Base-by-base conservation (phyloP, 2,797 vertebrate species). In the Cyprinodon diabolis region DNA sequence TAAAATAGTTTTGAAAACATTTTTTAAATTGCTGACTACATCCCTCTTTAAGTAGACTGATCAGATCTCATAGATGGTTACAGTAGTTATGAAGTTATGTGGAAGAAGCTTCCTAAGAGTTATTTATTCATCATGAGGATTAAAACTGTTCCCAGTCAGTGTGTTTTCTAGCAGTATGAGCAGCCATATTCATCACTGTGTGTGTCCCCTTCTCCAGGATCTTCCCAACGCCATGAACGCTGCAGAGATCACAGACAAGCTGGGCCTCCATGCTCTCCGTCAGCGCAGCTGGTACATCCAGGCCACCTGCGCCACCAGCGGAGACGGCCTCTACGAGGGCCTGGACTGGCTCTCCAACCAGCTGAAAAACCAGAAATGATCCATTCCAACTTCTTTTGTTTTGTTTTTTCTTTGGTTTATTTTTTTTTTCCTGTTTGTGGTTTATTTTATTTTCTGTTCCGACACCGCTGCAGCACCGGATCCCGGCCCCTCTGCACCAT, bases 261-360 rank as follows among this genome's bases (percentile, higher is more conserved):
- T 96, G 86, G 95, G 95, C 62, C 86, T 96, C 74, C 96, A 96
- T 52, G 89, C 95, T 55, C 94, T 96, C 49, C 94, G 94, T 72
- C 94, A 95, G 70, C 94, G 96, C 86, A 95, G 88, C 92, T 96
- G 96, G 96, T 96, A 95, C 91, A 96, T 96, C 90, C 96, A 96
- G 92, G 95, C 95, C 83, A 96, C 95, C 80, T 96, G 96, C 47
- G 96, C 96, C 81, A 96, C 95, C 87, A 96, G 95, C 4, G 96
- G 96, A 9, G 95, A 96, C 12, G 96, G 96, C 68, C 83, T 96
- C 70, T 96, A 95, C 13, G 95, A 96, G 90, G 96, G 96, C 74
- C 95, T 96, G 71, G 95, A 96, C 88, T 96, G 96, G 96, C 95
- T 96, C 84, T 95, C 95, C 91, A 96, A 95, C 92, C 96, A 96